Conservation (phyloP, 2,888 invertebrate species). For the Papilio demoleus region DNA sequence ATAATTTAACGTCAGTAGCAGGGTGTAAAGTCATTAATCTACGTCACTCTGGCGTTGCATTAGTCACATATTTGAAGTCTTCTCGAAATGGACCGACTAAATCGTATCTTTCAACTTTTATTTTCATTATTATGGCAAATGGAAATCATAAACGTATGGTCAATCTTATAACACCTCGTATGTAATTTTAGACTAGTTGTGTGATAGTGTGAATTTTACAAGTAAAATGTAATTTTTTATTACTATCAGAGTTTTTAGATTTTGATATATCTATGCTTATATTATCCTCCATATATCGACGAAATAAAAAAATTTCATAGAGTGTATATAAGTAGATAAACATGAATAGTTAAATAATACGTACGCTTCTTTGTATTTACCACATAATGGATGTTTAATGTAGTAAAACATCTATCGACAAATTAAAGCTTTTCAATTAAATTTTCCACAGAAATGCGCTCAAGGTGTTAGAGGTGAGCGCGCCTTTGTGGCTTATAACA, state of each 20-base stretch:
- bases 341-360: too few relatives aligned
- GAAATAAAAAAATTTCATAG: too few relatives aligned
- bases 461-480: constrained; percentile 8
- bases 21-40: constrained; percentile 23
- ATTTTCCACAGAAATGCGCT: constrained; percentile 13
- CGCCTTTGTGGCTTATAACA: constrained; percentile 9
- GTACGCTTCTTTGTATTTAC: background rate
- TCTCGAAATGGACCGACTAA: constrained; percentile 7
- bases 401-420: constrained; percentile 4
- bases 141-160: too few relatives aligned
- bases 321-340: too few relatives aligned
- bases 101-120: background rate
- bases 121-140: background rate
- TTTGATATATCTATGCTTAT: too few relatives aligned
- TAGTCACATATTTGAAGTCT: constrained; percentile 33
- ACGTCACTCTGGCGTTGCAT: constrained; percentile 24
- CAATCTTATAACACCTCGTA: background rate
- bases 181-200: too few relatives aligned
- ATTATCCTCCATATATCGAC: too few relatives aligned
- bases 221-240: too few relatives aligned
- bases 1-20: constrained; percentile 34
- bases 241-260: too few relatives aligned
- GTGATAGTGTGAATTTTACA: too few relatives aligned
- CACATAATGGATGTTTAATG: background rate
- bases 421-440: constrained; percentile 14